phyloP scores from a whole-genome alignment of 92 coral and sea anemone species.

The Galaxea fascicularis region DNA sequence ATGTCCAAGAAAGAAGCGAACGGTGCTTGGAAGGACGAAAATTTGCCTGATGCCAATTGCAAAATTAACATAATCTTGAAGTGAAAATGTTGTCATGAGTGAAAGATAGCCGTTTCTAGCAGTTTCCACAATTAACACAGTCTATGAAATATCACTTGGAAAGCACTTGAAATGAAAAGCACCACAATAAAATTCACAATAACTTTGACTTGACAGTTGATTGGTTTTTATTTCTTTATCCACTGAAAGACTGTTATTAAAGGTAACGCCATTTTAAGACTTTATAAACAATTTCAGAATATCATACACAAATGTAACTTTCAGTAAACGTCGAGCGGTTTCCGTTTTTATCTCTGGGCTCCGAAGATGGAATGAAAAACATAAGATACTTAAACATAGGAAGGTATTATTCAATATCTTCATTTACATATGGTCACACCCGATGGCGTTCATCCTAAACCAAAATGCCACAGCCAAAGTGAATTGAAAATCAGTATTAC shows the following conservation, averaged over 20 bases:
- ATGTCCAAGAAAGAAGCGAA: neutral
- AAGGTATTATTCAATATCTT: too few relatives aligned
- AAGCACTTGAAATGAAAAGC: neutral
- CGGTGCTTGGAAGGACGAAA: neutral
- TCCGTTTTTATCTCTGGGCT: too few relatives aligned
- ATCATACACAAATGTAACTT: neutral
- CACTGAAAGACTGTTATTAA: neutral
- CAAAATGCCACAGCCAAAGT: too few relatives aligned
- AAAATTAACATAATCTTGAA: neutral
- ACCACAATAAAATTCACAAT: neutral
- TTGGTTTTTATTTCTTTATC: neutral
- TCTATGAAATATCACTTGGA: neutral
- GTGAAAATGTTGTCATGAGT: neutral
- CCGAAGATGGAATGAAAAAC: too few relatives aligned
- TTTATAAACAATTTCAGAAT: neutral
- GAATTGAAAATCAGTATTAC: too few relatives aligned
- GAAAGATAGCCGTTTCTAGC: neutral
- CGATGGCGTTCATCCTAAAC: too few relatives aligned
- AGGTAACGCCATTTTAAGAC: neutral
- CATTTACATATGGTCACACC: too few relatives aligned
- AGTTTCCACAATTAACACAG: neutral
- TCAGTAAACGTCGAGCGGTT: too few relatives aligned
- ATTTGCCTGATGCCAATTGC: conserved; percentile 6
- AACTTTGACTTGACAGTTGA: neutral
- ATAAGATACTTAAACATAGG: too few relatives aligned